These are phyloP conservation scores for Periophthalmus modestus DNA, from an alignment of 2,113 vertebrate genomes.

Conservation along the genomic window DNA sequence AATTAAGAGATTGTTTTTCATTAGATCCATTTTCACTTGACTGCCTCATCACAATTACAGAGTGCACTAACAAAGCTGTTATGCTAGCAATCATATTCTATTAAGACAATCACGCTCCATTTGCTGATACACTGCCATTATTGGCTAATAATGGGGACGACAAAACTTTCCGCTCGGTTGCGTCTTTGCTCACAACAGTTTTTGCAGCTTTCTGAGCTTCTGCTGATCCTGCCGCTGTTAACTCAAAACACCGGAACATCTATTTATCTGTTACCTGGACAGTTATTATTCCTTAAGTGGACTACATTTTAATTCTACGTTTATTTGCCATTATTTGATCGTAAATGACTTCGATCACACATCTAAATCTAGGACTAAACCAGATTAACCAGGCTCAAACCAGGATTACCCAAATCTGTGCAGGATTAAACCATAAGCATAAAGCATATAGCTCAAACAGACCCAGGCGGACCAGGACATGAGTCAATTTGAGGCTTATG, in stretches of 20 bases:
- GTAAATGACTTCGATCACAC: neutral
- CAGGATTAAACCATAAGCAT: no score
- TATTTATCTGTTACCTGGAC: constrained; percentile 18
- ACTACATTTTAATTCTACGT: constrained; percentile 24
- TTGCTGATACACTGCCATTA: constrained; percentile 53
- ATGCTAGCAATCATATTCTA: constrained; percentile 55
- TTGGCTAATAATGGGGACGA: constrained; percentile 43
- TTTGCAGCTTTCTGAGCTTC: neutral
- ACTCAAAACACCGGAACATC: neutral
- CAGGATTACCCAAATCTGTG: no score
- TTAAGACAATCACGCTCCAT: constrained; percentile 51
- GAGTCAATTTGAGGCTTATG: neutral
- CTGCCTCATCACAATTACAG: constrained; percentile 58
- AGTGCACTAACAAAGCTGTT: constrained; percentile 55
- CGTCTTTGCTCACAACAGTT: neutral
- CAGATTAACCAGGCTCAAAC: no score
- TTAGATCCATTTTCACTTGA: constrained; percentile 62
- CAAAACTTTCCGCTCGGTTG: constrained; percentile 10
- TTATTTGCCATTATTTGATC: constrained; percentile 15
- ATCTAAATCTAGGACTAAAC: no score
- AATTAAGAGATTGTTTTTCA: constrained; percentile 68
- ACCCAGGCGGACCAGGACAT: neutral
- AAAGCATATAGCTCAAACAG: neutral
- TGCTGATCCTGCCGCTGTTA: neutral
- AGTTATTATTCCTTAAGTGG: constrained; percentile 4